Evolutionary conservation across 1,140 invertebrate species (phyloP).

Genomic region (Eupeodes corollae): DNA sequence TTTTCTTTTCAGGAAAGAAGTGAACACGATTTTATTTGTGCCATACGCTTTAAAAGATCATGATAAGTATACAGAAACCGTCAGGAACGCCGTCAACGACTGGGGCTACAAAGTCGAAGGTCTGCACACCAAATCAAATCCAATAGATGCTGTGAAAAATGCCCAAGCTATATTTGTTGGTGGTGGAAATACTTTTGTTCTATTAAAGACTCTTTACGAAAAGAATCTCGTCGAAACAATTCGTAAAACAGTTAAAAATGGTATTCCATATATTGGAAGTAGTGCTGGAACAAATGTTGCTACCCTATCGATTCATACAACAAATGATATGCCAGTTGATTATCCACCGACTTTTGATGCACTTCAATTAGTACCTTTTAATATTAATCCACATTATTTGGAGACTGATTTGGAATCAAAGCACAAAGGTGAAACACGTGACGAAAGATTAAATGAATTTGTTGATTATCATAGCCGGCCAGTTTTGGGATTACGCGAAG

Average conservation of each 20-base stretch:
- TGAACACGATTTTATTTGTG: constrained; percentile 58
- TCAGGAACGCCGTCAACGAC: constrained; percentile 45
- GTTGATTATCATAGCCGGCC: constrained; percentile 45
- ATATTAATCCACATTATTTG: constrained; percentile 77
- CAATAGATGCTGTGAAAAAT: constrained; percentile 44
- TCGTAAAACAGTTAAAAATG: constrained; percentile 48
- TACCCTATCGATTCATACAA: constrained; percentile 64
- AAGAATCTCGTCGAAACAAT: constrained; percentile 54
- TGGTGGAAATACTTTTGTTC: constrained; percentile 66
- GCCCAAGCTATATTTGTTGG: constrained; percentile 65
- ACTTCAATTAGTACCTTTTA: constrained; percentile 64
- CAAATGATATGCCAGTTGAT: constrained; percentile 78
- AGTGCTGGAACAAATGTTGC: constrained; percentile 77
- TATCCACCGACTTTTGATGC: constrained; percentile 63
- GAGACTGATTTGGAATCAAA: constrained; percentile 49
- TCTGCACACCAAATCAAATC: constrained; percentile 48
- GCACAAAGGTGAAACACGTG: constrained; percentile 66
- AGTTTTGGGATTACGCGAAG: constrained; percentile 62
- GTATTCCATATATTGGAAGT: constrained; percentile 63
- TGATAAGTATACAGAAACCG: constrained; percentile 54
- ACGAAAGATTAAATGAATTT: constrained; percentile 58
- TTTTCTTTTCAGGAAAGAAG: constrained; percentile 45
- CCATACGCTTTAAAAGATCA: constrained; percentile 60
- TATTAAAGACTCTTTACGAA: constrained; percentile 60
- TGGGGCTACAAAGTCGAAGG: constrained; percentile 56